Percentiles rank a stretch among this genome's conserved stretches.
Conservation (phyloP, 23 tunicate genomes). For the Corella eumyota region DNA sequence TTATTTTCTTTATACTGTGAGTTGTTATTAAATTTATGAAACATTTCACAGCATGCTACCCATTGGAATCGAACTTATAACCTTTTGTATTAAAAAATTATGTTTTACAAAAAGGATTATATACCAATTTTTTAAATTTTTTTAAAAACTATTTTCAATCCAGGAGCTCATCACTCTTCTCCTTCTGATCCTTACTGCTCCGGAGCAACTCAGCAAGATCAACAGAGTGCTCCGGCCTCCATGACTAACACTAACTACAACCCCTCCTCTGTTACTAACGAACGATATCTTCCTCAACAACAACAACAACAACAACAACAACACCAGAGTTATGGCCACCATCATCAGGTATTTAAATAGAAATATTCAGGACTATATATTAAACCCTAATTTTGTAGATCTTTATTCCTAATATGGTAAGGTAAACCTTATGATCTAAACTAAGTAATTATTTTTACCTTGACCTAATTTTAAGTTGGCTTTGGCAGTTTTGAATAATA, state of each 20-base stretch:
- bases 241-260: background rate
- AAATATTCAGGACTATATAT: too few relatives aligned
- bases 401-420: too few relatives aligned
- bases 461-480: too few relatives aligned
- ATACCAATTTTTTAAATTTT: too few relatives aligned
- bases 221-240: constrained; percentile 6
- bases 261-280: background rate
- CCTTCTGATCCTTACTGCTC: constrained; percentile 71
- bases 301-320: background rate
- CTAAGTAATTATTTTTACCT: too few relatives aligned
- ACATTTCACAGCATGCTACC: background rate
- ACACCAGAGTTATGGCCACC: background rate
- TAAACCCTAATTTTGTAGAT: too few relatives aligned
- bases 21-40: background rate
- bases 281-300: background rate
- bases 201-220: constrained; percentile 25
- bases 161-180: constrained; percentile 58
- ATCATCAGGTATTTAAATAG: background rate
- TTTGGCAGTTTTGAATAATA: too few relatives aligned
- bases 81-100: too few relatives aligned
- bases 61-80: background rate
- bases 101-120: too few relatives aligned
- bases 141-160: background rate
- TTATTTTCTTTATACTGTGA: background rate
- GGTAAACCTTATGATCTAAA: too few relatives aligned